Percentiles rank a stretch among this genome's conserved stretches.
phyloP scores from a whole-genome alignment of 1,140 invertebrate species.

The Tenebrio molitor region DNA sequence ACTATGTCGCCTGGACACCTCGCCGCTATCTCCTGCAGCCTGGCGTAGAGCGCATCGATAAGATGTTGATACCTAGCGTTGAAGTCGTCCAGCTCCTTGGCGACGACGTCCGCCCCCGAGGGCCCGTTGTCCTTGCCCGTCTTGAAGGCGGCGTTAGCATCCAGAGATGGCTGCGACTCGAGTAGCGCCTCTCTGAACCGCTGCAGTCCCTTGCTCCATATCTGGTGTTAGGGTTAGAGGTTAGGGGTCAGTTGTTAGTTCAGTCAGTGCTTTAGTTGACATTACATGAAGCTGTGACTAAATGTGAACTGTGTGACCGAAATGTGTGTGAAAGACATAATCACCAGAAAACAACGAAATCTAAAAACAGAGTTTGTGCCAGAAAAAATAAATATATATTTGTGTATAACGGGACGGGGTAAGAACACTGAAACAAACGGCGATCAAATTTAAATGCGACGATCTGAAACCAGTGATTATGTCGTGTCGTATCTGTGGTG shows the following conservation, averaged over 20 bases:
- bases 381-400: conserved; percentile 31
- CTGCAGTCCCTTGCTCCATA: conserved; percentile 70
- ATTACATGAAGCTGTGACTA: conserved; percentile 53
- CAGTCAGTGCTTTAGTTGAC: conserved; percentile 60
- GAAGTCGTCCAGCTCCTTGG: conserved; percentile 86
- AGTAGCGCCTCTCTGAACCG: conserved; percentile 90
- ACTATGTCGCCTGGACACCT: conserved; percentile 74
- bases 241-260: conserved; percentile 64
- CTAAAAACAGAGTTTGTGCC: conserved; percentile 17
- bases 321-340: conserved; percentile 41
- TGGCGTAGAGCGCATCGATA: conserved; percentile 79
- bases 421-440: conserved; percentile 17
- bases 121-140: conserved; percentile 60
- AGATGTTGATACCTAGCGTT: conserved; percentile 86
- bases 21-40: conserved; percentile 73
- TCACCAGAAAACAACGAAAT: conserved; percentile 23
- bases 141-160: conserved; percentile 71
- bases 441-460: not conserved
- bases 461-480: conserved; percentile 35
- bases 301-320: conserved; percentile 33
- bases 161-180: conserved; percentile 86
- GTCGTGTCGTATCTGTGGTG: conserved; percentile 3
- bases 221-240: conserved; percentile 72
- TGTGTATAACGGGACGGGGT: conserved; percentile 31
- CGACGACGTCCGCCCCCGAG: conserved; percentile 83